Conservation (phyloP, 2,888 invertebrate genomes). For the Pinctada fucata region DNA sequence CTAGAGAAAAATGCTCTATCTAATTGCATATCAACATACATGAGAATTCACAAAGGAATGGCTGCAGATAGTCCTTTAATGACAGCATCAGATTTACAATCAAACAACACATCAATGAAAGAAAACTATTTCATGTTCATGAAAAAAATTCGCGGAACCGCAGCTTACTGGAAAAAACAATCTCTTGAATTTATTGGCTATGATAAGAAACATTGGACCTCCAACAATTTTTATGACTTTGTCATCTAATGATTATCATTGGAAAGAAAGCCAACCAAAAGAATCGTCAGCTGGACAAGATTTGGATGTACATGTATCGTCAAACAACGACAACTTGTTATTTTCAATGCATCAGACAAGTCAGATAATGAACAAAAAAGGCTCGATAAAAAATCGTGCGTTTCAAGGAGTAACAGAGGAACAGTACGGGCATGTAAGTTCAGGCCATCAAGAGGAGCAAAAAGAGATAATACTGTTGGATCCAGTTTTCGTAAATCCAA, state of each 20-base stretch:
- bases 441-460: constrained; percentile 4
- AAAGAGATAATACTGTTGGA: constrained; percentile 21
- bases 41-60: constrained; percentile 27
- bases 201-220: constrained; percentile 34
- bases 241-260: constrained; percentile 49
- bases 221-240: constrained; percentile 42
- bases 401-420: background rate
- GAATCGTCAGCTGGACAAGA: background rate
- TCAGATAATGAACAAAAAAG: background rate
- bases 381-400: background rate
- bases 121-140: constrained; percentile 53
- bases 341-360: background rate
- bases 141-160: constrained; percentile 48
- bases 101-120: constrained; percentile 15
- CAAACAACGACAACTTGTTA: background rate
- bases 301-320: too few relatives aligned
- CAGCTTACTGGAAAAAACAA: constrained; percentile 42
- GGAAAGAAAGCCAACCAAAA: constrained; percentile 22
- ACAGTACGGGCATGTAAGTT: constrained; percentile 21
- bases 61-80: background rate
- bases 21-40: constrained; percentile 29
- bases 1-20: constrained; percentile 32
- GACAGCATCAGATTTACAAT: background rate
- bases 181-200: constrained; percentile 41
- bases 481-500: constrained; percentile 33